Percentiles rank a stretch among this genome's conserved stretches.
These are phyloP conservation scores for Cromileptes altivelis DNA, from an alignment of 2,113 vertebrate species.

Conservation along the genomic window DNA sequence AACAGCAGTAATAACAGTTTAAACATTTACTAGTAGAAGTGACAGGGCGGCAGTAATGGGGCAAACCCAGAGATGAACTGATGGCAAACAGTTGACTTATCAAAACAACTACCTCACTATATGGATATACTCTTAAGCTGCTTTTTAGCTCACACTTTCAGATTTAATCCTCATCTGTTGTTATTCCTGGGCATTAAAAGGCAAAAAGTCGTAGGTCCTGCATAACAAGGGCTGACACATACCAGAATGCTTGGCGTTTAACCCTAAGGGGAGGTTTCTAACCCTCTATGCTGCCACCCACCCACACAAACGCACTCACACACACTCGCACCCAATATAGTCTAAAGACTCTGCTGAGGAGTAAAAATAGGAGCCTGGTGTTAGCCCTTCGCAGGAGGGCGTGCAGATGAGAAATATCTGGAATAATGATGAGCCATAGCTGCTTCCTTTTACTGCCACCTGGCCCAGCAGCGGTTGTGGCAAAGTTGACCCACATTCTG, in stretches of 20 bases:
- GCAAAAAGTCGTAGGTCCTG: neutral
- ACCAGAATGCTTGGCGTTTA: slow-evolving; percentile 48
- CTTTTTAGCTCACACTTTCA: slow-evolving; percentile 26
- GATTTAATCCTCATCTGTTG: slow-evolving; percentile 23
- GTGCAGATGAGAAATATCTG: slow-evolving; percentile 66
- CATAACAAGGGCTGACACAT: slow-evolving; percentile 4
- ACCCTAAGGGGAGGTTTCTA: slow-evolving; percentile 51
- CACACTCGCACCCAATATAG: slow-evolving; percentile 45
- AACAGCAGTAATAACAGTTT: slow-evolving; percentile 53
- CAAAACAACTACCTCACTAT: slow-evolving; percentile 26
- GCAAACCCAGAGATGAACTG: slow-evolving; percentile 44
- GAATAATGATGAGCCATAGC: slow-evolving; percentile 45
- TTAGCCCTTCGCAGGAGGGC: slow-evolving; percentile 40
- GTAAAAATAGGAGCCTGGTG: slow-evolving; percentile 67
- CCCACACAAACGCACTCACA: slow-evolving; percentile 23
- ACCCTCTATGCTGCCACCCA: slow-evolving; percentile 24
- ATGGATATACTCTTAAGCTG: neutral
- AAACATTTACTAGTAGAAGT: slow-evolving; percentile 72
- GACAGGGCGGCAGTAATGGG: slow-evolving; percentile 45
- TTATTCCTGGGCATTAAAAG: slow-evolving; percentile 25
- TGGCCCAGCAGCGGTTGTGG: slow-evolving; percentile 43
- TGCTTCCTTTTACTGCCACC: slow-evolving; percentile 55
- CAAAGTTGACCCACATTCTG: slow-evolving; percentile 71
- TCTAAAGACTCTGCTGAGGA: slow-evolving; percentile 52
- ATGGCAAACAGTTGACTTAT: slow-evolving; percentile 45